Base-by-base conservation (phyloP, 2,113 vertebrate genomes). In the Bos javanicus region DNA sequence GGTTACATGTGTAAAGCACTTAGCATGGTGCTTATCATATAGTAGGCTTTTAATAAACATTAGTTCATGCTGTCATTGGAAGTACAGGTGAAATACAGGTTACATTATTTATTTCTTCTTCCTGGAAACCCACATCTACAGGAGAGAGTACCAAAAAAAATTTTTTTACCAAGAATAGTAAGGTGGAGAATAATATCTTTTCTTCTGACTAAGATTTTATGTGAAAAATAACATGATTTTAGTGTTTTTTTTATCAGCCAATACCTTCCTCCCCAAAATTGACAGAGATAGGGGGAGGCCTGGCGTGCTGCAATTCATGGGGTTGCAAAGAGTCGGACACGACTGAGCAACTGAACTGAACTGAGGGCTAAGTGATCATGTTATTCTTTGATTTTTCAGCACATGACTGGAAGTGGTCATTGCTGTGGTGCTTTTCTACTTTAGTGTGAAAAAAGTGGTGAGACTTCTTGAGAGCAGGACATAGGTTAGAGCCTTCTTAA, bases 341-440 rank as follows among this genome's bases (percentile, higher is more conserved):
- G 6, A 60, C 59, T 60, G 59, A 60, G 13, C 28, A 62, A 62
- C 59, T 60, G 26, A 60, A 59, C 57, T 60, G 59, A 60, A 7
- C 60, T 62, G 28, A 33, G 28, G 71, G 5, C 81, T 56, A 91
- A 46, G 50, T 89, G 60, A 76, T 76, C 16, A 62, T 86, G 19
- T 74, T 94, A 54, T 83, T 84, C 33, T 84, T 94, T 81, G n/a
- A 64, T 83, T 90, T 50, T 97, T 95, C 14, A 67, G n/a, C 59
- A 16, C 7, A 60, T 81, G 11, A 57, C 16, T 83, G 26, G 94
- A 97, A 54, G 39, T 95, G 87, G 13, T 17, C 50, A 11, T 83
- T 92, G 30, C 50, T 74, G 19, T 48, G 64, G 1, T 67, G 28
- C 74, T 95, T 95, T 98, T 91, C 64, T 84, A 85, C 81, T 82